These are phyloP conservation scores for Pseudomugil tenellus DNA, from an alignment of 2,797 vertebrate species.

Conservation along the genomic window DNA sequence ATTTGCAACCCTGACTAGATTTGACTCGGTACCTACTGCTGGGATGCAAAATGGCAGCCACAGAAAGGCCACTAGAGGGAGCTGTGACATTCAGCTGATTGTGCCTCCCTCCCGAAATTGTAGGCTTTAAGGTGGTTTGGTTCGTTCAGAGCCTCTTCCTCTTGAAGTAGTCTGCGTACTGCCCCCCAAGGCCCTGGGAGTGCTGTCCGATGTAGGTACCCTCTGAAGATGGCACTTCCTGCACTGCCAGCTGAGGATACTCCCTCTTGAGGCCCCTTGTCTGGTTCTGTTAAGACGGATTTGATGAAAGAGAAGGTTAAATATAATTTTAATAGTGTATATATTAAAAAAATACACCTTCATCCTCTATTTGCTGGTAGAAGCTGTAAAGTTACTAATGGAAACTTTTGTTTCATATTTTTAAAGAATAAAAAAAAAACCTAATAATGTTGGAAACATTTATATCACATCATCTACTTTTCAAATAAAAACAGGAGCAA, in stretches of 20 bases:
- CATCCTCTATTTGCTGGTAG: not conserved
- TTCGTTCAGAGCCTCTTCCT: conserved; percentile 90
- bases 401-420: not conserved
- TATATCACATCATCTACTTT: not conserved
- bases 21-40: conserved; percentile 43
- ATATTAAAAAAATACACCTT: not conserved
- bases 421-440: not conserved
- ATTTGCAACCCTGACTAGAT: conserved; percentile 56
- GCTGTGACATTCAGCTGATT: conserved; percentile 52
- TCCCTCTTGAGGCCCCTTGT: conserved; percentile 90
- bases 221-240: conserved; percentile 84
- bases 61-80: conserved; percentile 76
- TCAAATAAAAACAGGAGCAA: not conserved
- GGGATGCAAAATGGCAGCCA: conserved; percentile 69
- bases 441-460: not conserved
- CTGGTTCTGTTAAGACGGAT: conserved; percentile 74
- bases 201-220: conserved; percentile 85
- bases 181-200: conserved; percentile 84
- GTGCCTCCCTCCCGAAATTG: conserved; percentile 47
- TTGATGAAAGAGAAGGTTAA: not conserved
- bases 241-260: conserved; percentile 86
- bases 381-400: not conserved
- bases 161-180: conserved; percentile 91
- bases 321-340: no score
- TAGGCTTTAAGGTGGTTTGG: conserved; percentile 58